Conservation (phyloP, 2,888 invertebrate genomes). For the Euproctis similis region DNA sequence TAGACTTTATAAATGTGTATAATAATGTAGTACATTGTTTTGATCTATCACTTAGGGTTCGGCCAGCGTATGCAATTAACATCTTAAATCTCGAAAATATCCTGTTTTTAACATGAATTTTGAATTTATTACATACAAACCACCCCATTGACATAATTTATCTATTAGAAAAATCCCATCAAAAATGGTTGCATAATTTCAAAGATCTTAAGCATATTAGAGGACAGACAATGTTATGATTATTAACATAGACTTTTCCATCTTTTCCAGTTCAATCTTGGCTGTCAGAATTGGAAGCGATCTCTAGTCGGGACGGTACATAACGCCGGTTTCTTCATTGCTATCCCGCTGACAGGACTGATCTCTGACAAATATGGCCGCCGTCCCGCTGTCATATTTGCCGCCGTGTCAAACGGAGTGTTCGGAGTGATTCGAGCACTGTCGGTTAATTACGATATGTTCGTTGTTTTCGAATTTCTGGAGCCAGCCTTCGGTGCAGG, state of each 20-base stretch:
- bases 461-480: slow-evolving; percentile 75
- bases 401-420: slow-evolving; percentile 70
- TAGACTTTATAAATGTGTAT: too few species aligned
- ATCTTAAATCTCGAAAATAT: too few species aligned
- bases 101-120: too few species aligned
- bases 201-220: too few species aligned
- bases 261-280: slow-evolving; percentile 77
- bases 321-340: slow-evolving; percentile 83
- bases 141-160: too few species aligned
- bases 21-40: too few species aligned
- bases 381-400: slow-evolving; percentile 74
- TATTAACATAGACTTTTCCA: slow-evolving; percentile 3
- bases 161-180: too few species aligned
- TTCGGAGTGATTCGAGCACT: slow-evolving; percentile 76
- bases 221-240: slow-evolving; percentile 11
- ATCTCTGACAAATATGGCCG: slow-evolving; percentile 83
- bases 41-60: too few species aligned
- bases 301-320: slow-evolving; percentile 84
- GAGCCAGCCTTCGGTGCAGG: slow-evolving; percentile 76
- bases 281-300: slow-evolving; percentile 83
- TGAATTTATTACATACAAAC: too few species aligned
- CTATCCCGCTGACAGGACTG: slow-evolving; percentile 81
- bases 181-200: too few species aligned
- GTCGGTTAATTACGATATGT: slow-evolving; percentile 75
- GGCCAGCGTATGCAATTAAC: too few species aligned